Base-by-base conservation (phyloP, 2,797 vertebrate genomes). In the Crocidura indochinensis region DNA sequence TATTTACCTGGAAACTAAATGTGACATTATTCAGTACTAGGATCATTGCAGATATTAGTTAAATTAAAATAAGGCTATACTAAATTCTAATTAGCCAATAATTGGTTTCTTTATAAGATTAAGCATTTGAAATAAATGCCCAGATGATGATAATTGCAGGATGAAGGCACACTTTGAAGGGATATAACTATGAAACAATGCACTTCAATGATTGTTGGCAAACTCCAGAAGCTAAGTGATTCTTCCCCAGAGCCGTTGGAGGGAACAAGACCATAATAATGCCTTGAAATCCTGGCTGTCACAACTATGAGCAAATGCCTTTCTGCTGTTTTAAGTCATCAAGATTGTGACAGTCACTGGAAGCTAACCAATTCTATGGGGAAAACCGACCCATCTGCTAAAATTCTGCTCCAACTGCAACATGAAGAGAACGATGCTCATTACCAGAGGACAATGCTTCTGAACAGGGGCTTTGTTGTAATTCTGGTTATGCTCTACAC, bases 21-120 rank as follows among this genome's bases (percentile, higher is more conserved):
- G 31, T 60, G 53, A 83, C 20, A 29, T 91, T 72, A 78, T 84
- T 74, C 73, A 5, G n/a, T 92, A 88, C 79, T 26, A 85, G 20
- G 51, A 12, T 17, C 10, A 62, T 82, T 76, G 44, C 1, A 56
- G 19, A 74, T 73, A 76, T 56, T 82, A 91, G 44, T 60, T 87
- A 82, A 93, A 82, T 72, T 74, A 69, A 91, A 72, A 88, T 62
- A 67, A 72, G 22, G 6, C 44, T 62, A 51, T 51, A 51, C 51
- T 11, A 51, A 51, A 4, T 51, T 51, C 5, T 11, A 15, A 51
- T 51, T 10, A 51, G 10, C 51, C 51, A 93, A 11, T 73, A 20
- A 31, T 27, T 31, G 47, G 19, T 78, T 64, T 78, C 71, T 20
- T 79, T 83, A 81, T 60, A 87, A 88, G 29, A 90, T 26, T 10